Evolutionary conservation across 1,140 invertebrate species (phyloP), one percentile per base, ranked within the genome.

Genomic region (Brachionus rubens): DNA sequence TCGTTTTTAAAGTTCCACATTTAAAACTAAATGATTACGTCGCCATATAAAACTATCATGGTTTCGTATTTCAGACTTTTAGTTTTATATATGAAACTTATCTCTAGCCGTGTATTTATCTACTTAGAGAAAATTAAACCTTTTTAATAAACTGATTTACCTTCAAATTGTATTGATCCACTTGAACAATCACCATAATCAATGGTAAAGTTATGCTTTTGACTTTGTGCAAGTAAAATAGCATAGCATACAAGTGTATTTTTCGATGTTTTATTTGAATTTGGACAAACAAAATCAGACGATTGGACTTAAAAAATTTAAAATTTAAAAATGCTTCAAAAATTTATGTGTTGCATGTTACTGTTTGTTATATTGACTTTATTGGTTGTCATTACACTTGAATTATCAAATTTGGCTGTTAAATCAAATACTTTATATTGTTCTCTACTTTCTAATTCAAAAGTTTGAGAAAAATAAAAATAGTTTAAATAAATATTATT

Each of bases 101-200:
- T n/a, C n/a, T n/a, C n/a, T n/a, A n/a, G n/a, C n/a, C n/a, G n/a
- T n/a, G n/a, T n/a, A n/a, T n/a, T n/a, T n/a, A n/a, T n/a, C n/a
- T n/a, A n/a, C n/a, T n/a, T n/a, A n/a, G n/a, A n/a, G n/a, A n/a
- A n/a, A n/a, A n/a, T n/a, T n/a, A n/a, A n/a, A n/a, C n/a, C n/a
- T n/a, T n/a, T n/a, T n/a, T n/a, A n/a, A n/a, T n/a, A n/a, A n/a
- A n/a, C n/a, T 36, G 36, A 10, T 59, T 59, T n/a, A 59, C 16
- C 54, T 59, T 56, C 14, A 54, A 24, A 24, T 54, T 10, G 14
- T 19, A 21, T 24, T 3, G 24, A 52, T 19, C 19, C 14, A 47
- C 14, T 47, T 47, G 19, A 47, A 33, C 54, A 59, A 33, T 59
- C 54, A 14, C 54, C 54, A 59, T 59, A 59, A 59, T 59, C 28